Evolutionary conservation across 2,113 vertebrate genomes (phyloP).

Genomic region (Rattus rattus): DNA sequence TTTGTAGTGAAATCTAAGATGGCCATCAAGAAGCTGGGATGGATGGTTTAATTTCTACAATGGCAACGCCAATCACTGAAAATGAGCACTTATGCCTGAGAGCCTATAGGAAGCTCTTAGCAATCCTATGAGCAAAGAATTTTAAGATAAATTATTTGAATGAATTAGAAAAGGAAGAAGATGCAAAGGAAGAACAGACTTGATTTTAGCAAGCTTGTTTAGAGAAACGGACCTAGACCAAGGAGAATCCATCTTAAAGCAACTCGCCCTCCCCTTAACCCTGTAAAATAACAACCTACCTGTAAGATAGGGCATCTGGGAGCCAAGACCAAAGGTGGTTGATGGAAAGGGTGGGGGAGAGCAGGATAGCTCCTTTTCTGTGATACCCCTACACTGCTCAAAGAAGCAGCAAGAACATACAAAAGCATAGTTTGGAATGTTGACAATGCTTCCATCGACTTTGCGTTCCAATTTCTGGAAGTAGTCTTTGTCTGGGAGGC

Average conservation of each 20-base stretch:
- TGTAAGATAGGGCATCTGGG: not conserved
- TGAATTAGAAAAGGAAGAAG: not conserved
- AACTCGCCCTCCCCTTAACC: not conserved
- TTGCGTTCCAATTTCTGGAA: constrained; percentile 81
- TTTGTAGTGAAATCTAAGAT: not conserved
- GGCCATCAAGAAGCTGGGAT: not conserved
- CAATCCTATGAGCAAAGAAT: not conserved
- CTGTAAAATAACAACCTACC: not conserved
- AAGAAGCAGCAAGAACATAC: constrained; percentile 24
- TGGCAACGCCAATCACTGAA: not conserved
- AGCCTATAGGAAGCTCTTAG: not conserved
- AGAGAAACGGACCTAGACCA: not conserved
- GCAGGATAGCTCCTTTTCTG: not conserved
- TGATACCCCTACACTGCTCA: constrained; percentile 47
- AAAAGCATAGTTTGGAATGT: constrained; percentile 19
- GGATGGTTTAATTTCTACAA: not conserved
- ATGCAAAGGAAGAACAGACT: not conserved
- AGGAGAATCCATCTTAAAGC: not conserved
- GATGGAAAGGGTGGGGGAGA: not conserved
- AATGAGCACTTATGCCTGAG: not conserved
- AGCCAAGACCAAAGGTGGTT: not conserved
- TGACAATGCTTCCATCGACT: constrained; percentile 65
- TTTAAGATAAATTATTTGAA: not conserved
- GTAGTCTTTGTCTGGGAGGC: constrained; percentile 73
- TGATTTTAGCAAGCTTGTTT: not conserved